Evolutionary conservation across 2,888 invertebrate genomes (phyloP).

Genomic region (Empis stercorea): DNA sequence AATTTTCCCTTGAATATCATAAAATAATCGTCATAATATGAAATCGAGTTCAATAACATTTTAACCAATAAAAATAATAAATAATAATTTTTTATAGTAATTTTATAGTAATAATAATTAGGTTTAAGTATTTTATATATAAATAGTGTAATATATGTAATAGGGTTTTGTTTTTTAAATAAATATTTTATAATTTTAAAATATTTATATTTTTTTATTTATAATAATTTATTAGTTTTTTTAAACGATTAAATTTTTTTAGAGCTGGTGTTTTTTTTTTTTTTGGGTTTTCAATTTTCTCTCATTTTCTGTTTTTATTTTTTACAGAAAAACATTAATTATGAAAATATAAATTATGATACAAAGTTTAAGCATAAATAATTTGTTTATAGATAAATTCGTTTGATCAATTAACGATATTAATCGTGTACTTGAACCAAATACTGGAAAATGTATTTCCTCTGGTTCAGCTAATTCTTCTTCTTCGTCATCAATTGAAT

Average conservation of each 20-base stretch:
- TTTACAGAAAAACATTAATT: neutral
- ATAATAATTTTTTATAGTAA: too few species aligned
- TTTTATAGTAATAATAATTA: too few species aligned
- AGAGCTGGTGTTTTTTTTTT: too few species aligned
- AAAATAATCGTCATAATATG: too few species aligned
- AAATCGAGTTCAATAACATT: too few species aligned
- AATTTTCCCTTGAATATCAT: too few species aligned
- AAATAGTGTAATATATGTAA: too few species aligned
- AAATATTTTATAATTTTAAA: too few species aligned
- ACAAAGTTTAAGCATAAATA: neutral
- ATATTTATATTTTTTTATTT: neutral
- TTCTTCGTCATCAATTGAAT: conserved; percentile 31
- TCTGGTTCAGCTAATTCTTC: conserved; percentile 36
- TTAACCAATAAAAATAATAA: too few species aligned
- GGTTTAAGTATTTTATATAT: too few species aligned
- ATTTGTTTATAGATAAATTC: neutral
- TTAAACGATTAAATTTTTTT: neutral
- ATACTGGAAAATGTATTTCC: conserved; percentile 36
- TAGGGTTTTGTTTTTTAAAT: neutral
- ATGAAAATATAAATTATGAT: neutral
- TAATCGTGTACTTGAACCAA: conserved; percentile 17
- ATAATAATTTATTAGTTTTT: neutral
- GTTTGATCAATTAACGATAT: too few species aligned
- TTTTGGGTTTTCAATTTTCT: too few species aligned
- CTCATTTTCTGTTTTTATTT: neutral